Base-by-base conservation (phyloP, 2,888 invertebrate genomes). In the Sympetrum striolatum region DNA sequence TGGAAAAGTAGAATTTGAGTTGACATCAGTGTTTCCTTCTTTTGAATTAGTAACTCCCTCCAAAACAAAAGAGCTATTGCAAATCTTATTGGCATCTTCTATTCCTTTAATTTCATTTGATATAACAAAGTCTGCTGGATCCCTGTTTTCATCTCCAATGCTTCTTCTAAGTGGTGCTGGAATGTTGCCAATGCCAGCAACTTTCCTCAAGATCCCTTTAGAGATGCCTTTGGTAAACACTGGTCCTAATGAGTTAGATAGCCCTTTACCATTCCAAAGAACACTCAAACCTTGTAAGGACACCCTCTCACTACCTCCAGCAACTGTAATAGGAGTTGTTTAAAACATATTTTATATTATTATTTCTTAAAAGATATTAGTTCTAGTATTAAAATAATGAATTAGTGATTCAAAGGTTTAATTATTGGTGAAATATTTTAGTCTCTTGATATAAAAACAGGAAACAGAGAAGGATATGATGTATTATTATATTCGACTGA, bases 1-100 rank as follows among this genome's bases (percentile, higher is more conserved):
- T n/a, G 86, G 86, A n/a, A 31, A 10, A 14, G 86, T 86, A 60
- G 86, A 86, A 86, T 86, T 86, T 37, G 86, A 86, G 86, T 86
- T 86, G 60, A 86, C 86, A 86, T 86, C 86, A 6, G 60, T 86
- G 60, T n/a, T 86, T 18, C 86, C 86, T 58, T 86, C 86, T 37
- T 64, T 86, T 64, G 58, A 60, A n/a, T 60, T 37, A 31, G 86
- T 60, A 6, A 86, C 86, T 60, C 60, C 86, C 39, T 60, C 86
- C 35, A 86, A 37, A 39, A 86, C 86, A 86, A 86, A 86, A 1
- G 86, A 37, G 39, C 31, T 86, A 60, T 86, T 86, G 60, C 86
- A 86, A 10, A 86, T 60, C 60, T 86, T 86, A 64, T 86, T 86
- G 86, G 58, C 60, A 60, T 86, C 86, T 64, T 60, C 86, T n/a